Evolutionary conservation across 2,888 invertebrate species (phyloP), one percentile per base, ranked within the genome.

Genomic region (Brassicogethes aeneus): DNA sequence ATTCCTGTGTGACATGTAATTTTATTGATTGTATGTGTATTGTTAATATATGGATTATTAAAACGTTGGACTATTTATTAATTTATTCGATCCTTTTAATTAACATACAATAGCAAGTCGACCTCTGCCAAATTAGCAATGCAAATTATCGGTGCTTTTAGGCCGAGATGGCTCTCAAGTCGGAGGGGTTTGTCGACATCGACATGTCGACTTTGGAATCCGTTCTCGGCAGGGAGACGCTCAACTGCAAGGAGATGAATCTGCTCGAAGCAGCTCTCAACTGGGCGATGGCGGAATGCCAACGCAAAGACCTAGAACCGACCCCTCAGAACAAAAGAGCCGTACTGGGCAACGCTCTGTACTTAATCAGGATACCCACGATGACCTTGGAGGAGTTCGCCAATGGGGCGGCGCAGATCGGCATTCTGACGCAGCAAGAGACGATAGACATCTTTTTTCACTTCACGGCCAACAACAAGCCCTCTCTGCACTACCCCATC

Each of bases 101-200:
- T 32, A 33, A 40, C 33, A 43, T 29, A 36, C 36, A 45, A 46
- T 48, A 44, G 34, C 34, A 49, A n/a, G n/a, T n/a, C n/a, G n/a
- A n/a, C n/a, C n/a, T n/a, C n/a, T n/a, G n/a, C n/a, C n/a, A n/a
- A n/a, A n/a, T n/a, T n/a, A n/a, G n/a, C n/a, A n/a, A n/a, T n/a
- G n/a, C n/a, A n/a, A n/a, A n/a, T n/a, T n/a, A n/a, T n/a, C n/a
- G n/a, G n/a, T n/a, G 10, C 10, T 23, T 23, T 23, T 72, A 90
- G 87, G 94, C 95, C 62, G 93, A 94, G 73, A 90, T 95, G 84
- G 94, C 95, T 42, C 77, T 96, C 55, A 85, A 84, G 53, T 93
- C 94, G 1, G 95, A 95, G 61, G 94, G 94, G 53, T 95, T 96
- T 72, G 85, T 89, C 51, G 95, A 96, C 66, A 93, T 96, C 61